Base-by-base conservation (phyloP, 2,888 invertebrate genomes). In the Mythimna loreyi region DNA sequence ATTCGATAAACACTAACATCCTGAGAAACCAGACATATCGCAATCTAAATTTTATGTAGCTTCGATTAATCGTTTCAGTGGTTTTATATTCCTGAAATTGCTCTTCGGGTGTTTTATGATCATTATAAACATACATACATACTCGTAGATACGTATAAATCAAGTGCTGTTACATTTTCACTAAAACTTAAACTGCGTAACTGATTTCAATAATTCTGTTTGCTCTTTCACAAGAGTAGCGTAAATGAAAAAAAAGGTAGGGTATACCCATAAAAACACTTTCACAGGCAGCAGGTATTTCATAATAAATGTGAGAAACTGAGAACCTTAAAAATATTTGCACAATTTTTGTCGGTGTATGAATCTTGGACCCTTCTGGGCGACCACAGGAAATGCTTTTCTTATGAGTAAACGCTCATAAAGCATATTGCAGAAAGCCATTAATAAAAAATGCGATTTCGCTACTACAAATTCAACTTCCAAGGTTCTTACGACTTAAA, bases 1-100 rank as follows among this genome's bases (percentile, higher is more conserved):
- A 57, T 74, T 65, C 66, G 55, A 65, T 25, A 70, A 74, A 79
- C 65, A 82, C 68, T 82, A 83, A 83, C 82, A 85, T 86, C 84
- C 86, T 81, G 77, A 65, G 57, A 72, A 67, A 62, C 58, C 79
- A 69, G 70, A 81, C 64, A 76, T 84, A 49, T 60, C 36, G 36
- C 47, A 57, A 47, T 43, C 77, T 21, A 69, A 58, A 65, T 47
- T 64, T 72, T 78, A 66, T 85, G 76, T 75, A 70, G 55, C 72
- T 64, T 67, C 59, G 70, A 81, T 83, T 78, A 82, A 83, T 78
- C 78, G 72, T 68, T 80, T 60, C 73, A 72, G 50, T 40, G 62
- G 61, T 80, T 75, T 79, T 75, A 82, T 77, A 67, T 65, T 66
- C 65, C 60, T 59, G 60, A 75, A 75, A 73, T 78, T 76, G 50